Base-by-base conservation (phyloP, 1,140 invertebrate genomes). In the Zaprionus davidi region DNA sequence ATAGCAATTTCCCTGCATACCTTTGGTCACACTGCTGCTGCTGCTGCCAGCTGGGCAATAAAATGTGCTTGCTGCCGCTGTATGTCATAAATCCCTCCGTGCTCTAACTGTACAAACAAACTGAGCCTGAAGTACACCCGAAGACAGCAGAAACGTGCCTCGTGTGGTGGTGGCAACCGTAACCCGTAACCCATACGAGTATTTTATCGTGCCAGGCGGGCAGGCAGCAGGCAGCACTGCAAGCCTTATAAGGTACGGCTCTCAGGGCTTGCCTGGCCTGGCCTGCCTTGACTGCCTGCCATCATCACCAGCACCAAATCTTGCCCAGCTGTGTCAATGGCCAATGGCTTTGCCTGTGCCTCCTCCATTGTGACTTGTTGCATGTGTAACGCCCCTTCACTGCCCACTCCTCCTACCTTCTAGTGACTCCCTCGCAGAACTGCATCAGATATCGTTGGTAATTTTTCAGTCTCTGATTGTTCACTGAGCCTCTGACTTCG, bases 391-490 rank as follows among this genome's bases (percentile, higher is more conserved):
- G 20, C 70, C 58, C 63, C 67, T 49, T 62, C 60, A 53, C 68
- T 62, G 71, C 56, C 46, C 26, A 60, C 17, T 31, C 5, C 55
- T 24, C 15, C 41, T 44, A n/a, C 44, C 55, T 38, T 15, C 31
- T 46, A 17, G n/a, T 9, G n/a, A 46, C 60, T 53, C 26, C 17
- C 22, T 22, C 15, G 26, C 24, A 24, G 6, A 44, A 26, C 22
- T 63, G 49, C 51, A 53, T 66, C 80, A 82, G 76, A 82, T 84
- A 78, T 80, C 76, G 71, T 81, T 72, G 70, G 80, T 69, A 88
- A 87, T 87, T 86, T 87, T 87, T 86, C 82, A 77, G 69, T 75
- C 69, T 59, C 71, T 86, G 82, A 82, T 85, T 85, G 82, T 62
- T 85, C 63, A 60, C 24, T 67, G 60, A 60, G 70, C 58, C 59